Evolutionary conservation across 2,797 vertebrate species (phyloP), one percentile per base, ranked within the genome.

Genomic region (Coregonus ussuriensis): DNA sequence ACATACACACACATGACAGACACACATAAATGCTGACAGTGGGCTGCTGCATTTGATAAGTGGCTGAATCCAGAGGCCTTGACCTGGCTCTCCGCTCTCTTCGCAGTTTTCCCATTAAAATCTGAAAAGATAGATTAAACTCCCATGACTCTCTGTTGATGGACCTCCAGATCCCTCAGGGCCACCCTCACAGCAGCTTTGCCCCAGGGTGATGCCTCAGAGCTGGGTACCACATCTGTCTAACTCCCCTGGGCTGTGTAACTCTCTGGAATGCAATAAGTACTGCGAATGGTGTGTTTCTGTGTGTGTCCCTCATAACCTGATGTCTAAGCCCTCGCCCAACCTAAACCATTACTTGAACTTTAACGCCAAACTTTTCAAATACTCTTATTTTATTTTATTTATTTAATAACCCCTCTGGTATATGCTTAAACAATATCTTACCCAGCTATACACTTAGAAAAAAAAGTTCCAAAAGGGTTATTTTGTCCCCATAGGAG

Each of bases 231-330:
- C 7, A 4, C 18, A n/a, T 41, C 54, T 62, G 7, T 11, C 31
- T 6, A 74, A 71, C 29, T 72, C 37, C 81, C 81, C 78, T 78
- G 21, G 65, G 74, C 83, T 84, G 82, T 79, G 80, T 71, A 82
- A 81, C 72, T 78, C 75, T 68, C 74, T 80, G 81, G 78, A 75
- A 77, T 25, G n/a, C 7, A 76, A 80, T 83, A 68, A 81, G 69
- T 77, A 81, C 80, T 84, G 79, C 79, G 15, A 25, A 51, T 53
- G 21, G 47, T 5, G 21, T 51, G n/a, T 79, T 74, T 54, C 52
- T 78, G 3, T 75, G 71, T 80, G 62, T 72, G 54, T 82, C 29
- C 18, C 14, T 7, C n/a, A 33, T 68, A 70, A 74, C 77, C 4
- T 35, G 73, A 51, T 65, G 15, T 18, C 11, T 78, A 63, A 78